Percentiles rank a stretch among this genome's conserved stretches.
phyloP scores from a whole-genome alignment of 2,113 vertebrate species.

The Nansenia antarctica region DNA sequence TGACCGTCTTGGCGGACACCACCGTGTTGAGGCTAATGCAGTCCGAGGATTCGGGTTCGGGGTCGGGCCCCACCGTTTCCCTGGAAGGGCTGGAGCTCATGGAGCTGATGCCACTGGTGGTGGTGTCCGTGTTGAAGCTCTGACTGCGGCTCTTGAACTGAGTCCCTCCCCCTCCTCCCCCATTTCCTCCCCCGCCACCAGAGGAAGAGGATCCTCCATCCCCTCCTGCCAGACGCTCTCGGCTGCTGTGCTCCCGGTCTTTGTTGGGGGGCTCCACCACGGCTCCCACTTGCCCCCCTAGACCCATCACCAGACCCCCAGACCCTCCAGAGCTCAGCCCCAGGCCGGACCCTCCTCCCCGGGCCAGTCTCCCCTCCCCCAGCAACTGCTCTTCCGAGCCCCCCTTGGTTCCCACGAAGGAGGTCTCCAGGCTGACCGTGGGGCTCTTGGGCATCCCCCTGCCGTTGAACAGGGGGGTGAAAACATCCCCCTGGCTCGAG shows the following conservation, averaged over 20 bases:
- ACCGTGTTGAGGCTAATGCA: conserved; percentile 96
- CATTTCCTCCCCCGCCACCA: conserved; percentile 68
- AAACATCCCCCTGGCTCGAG: conserved; percentile 85
- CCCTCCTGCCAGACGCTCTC: conserved; percentile 87
- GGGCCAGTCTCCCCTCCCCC: conserved; percentile 60
- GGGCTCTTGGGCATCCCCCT: conserved; percentile 85
- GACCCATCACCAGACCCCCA: conserved; percentile 74
- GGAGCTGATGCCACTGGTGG: conserved; percentile 97
- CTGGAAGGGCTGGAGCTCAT: conserved; percentile 98
- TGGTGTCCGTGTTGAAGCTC: conserved; percentile 98
- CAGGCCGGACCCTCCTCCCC: conserved; percentile 79
- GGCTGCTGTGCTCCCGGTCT: conserved; percentile 84
- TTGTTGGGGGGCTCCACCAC: conserved; percentile 74
- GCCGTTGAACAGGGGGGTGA: conserved; percentile 79
- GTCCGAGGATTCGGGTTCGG: conserved; percentile 85
- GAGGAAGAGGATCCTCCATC: conserved; percentile 81
- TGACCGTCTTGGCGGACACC: conserved; percentile 93
- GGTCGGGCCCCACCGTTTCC: conserved; percentile 89
- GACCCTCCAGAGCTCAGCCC: conserved; percentile 51
- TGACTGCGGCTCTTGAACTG: conserved; percentile 98
- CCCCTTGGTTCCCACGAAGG: conserved; percentile 86
- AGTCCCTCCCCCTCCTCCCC: conserved; percentile 72
- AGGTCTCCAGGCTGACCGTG: conserved; percentile 89
- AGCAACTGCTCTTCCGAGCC: conserved; percentile 82
- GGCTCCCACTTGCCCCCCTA: too few species aligned